These are phyloP conservation scores for Himalopsyche kuldschensis DNA, from an alignment of 2,888 invertebrate genomes.

Conservation along the genomic window DNA sequence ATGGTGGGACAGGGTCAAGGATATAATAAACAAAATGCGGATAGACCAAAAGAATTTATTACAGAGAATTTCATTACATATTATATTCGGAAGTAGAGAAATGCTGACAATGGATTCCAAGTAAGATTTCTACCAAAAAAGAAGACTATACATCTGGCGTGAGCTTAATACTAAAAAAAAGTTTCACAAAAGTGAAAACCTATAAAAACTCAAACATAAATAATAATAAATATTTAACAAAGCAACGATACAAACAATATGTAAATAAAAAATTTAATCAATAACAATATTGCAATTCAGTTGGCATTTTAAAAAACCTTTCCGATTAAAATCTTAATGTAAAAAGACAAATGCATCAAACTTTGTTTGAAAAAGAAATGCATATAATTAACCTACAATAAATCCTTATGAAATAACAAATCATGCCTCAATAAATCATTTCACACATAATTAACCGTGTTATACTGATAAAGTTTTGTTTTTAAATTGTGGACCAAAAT, in stretches of 20 bases:
- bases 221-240: conserved; percentile 41
- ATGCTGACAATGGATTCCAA: conserved; percentile 40
- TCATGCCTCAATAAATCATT: conserved; percentile 34
- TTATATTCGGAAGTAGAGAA: conserved; percentile 41
- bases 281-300: conserved; percentile 41
- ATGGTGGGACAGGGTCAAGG: neutral
- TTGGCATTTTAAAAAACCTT: conserved; percentile 29
- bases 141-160: conserved; percentile 38
- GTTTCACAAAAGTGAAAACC: conserved; percentile 37
- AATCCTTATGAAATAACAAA: conserved; percentile 37
- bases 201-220: conserved; percentile 39
- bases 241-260: conserved; percentile 40
- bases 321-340: conserved; percentile 28
- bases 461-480: conserved; percentile 25
- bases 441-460: conserved; percentile 37
- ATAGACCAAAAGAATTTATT: conserved; percentile 61
- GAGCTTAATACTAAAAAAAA: conserved; percentile 37
- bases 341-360: conserved; percentile 39
- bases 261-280: conserved; percentile 39
- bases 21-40: conserved; percentile 11
- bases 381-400: conserved; percentile 41
- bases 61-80: conserved; percentile 40
- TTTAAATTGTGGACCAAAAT: conserved; percentile 36
- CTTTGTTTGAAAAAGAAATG: conserved; percentile 39
- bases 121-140: conserved; percentile 39